phyloP scores from a whole-genome alignment of 1,140 invertebrate species.

The Goniozus legneri region DNA sequence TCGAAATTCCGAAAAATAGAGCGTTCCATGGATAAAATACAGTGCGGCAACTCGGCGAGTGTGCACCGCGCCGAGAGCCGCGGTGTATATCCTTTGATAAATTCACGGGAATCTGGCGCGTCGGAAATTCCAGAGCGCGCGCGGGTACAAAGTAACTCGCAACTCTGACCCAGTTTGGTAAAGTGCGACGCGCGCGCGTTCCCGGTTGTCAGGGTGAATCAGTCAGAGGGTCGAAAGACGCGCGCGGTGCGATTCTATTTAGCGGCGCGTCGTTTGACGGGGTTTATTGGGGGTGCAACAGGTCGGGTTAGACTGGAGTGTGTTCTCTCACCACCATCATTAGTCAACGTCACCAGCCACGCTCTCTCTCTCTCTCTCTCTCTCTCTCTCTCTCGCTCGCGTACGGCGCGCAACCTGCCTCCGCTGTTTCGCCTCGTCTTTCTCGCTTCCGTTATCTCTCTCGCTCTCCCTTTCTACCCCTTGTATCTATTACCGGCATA shows the following conservation, averaged over 20 bases:
- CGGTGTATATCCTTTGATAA: no score
- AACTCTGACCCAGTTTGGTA: constrained; percentile 14
- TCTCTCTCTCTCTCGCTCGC: constrained; percentile 8
- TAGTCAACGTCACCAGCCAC: constrained; percentile 54
- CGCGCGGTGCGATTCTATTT: constrained; percentile 53
- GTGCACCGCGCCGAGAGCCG: no score
- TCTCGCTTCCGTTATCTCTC: constrained; percentile 15
- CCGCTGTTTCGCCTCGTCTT: constrained; percentile 9
- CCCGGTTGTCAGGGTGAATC: constrained; percentile 35
- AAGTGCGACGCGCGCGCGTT: constrained; percentile 21
- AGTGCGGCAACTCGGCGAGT: no score
- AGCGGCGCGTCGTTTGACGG: constrained; percentile 51
- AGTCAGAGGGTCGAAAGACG: constrained; percentile 47
- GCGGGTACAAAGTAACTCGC: no score
- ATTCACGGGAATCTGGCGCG: no score
- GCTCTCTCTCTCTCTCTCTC: constrained; percentile 19
- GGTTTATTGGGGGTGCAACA: constrained; percentile 54
- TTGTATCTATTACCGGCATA: constrained; percentile 35
- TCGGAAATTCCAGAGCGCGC: background rate
- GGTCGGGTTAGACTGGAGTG: constrained; percentile 53
- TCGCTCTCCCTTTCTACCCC: constrained; percentile 13
- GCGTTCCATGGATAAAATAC: background rate
- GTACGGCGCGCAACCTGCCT: background rate
- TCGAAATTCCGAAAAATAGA: no score
- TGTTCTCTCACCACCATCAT: constrained; percentile 56